Evolutionary conservation across 2,113 vertebrate genomes (phyloP).

Genomic region (Gavia stellata): DNA sequence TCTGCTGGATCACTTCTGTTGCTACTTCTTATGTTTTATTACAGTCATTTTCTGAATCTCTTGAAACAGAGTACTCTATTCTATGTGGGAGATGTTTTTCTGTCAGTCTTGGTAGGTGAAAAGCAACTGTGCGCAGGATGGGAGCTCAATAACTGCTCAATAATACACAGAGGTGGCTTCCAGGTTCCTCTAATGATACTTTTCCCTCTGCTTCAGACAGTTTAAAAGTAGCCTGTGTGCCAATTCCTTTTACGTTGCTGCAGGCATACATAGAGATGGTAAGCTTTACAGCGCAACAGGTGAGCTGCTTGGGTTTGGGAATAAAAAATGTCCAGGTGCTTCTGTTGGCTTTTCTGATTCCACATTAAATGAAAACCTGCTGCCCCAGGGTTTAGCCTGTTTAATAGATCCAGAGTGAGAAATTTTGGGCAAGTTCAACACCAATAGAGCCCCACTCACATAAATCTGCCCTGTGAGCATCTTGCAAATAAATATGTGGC

Average conservation of each 20-base stretch:
- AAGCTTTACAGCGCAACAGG: not conserved
- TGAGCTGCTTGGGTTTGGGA: not conserved
- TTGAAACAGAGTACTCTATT: fast-evolving
- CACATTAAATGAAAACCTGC: not conserved
- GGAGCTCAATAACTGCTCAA: not conserved
- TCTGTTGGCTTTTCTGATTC: not conserved
- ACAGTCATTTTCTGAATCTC: not conserved
- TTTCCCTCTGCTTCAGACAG: not conserved
- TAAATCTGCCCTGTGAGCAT: not conserved
- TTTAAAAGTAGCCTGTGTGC: not conserved
- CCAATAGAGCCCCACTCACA: not conserved
- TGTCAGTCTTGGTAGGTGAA: not conserved
- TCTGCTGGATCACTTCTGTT: not conserved
- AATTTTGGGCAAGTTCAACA: not conserved
- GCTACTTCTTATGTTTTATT: not conserved
- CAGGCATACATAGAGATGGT: fast-evolving
- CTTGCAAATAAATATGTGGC: not conserved
- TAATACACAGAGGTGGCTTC: not conserved
- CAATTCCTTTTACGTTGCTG: not conserved
- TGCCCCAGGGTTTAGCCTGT: not conserved
- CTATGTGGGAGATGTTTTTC: not conserved
- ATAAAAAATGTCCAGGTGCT: not conserved
- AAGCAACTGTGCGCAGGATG: not conserved
- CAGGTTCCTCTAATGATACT: not conserved
- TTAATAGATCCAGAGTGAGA: not conserved